Conservation (phyloP, 2,888 invertebrate species). For the Megastigmus dorsalis region DNA sequence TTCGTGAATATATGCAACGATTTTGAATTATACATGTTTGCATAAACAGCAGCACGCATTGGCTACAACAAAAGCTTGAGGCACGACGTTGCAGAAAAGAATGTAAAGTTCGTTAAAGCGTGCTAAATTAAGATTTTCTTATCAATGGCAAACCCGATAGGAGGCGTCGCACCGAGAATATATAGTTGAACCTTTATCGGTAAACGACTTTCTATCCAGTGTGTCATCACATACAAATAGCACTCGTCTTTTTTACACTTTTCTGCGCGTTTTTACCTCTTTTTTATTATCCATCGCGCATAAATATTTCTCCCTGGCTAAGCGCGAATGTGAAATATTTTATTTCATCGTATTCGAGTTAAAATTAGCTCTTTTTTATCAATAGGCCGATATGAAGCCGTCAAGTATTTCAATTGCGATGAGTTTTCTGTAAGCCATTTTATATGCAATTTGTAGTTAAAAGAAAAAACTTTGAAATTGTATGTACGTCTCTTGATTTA, state of each 20-base stretch:
- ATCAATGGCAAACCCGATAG: conserved; percentile 43
- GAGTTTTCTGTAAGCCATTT: too few relatives aligned
- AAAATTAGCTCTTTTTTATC: too few relatives aligned
- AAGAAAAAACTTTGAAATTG: too few relatives aligned
- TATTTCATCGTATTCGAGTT: too few relatives aligned
- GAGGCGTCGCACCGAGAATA: conserved; percentile 14
- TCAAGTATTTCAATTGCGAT: too few relatives aligned
- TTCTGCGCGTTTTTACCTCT: background rate
- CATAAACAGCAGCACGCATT: background rate
- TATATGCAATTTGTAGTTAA: too few relatives aligned
- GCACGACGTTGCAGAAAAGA: conserved; percentile 10
- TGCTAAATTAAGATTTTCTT: conserved; percentile 47
- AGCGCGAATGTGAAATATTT: too few relatives aligned
- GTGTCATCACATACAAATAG: conserved; percentile 44
- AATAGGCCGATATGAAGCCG: too few relatives aligned
- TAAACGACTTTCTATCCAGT: conserved; percentile 48
- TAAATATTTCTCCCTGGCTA: conserved; percentile 3
- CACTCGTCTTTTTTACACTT: conserved; percentile 12
- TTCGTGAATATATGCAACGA: background rate
- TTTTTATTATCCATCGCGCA: background rate
- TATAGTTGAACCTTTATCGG: conserved; percentile 37
- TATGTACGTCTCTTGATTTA: too few relatives aligned
- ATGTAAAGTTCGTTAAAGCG: conserved; percentile 42
- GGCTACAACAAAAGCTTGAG: conserved; percentile 1
- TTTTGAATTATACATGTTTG: background rate